Base-by-base conservation (phyloP, 2,888 invertebrate species). In the Trissolcus brochymenae region DNA sequence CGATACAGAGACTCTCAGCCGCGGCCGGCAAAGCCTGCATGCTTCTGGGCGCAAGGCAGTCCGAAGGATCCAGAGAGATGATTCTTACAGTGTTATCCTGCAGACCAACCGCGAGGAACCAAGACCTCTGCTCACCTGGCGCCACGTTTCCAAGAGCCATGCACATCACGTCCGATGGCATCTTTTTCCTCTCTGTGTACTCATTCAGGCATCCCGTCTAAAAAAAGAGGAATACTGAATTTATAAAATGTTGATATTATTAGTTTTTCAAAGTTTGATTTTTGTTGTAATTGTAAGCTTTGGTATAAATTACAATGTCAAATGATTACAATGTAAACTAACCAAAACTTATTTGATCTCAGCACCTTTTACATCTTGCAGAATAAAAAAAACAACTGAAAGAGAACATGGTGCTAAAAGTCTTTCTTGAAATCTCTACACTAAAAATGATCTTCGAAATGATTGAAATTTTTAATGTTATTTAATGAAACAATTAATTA, bases 121-220 rank as follows among this genome's bases (percentile, higher is more conserved):
- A 94, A 0, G 96, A 97, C 75, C 98, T 91, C 87, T 97, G 97
- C 89, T 99, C 99, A 4, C 99, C 99, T 1, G 94, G 92, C 0
- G 98, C 97, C 0, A 99, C 98, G 65, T 96, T 96, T 0, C 98
- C 98, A 75, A 99, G 90, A 0, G 98, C 98, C 99, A 99, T 99
- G 87, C 99, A 99, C 81, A 99, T 95, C 0, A 99, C 98, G 89
- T 99, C 99, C 0, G 96, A 95, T 6, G 97, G 95, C 94, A 99
- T 94, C 87, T 98, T 97, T 86, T 98, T 98, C 9, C 98, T 92
- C 87, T 99, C 98, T 7, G 98, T 98, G 88, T 98, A 99, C 89
- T 99, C 99, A 90, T 99, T 98, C 59, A 99, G 90, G 89, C 98
- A 98, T 0, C 99, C 99, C 81, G 97, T 96, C 98, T 98, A 89